phyloP scores from a whole-genome alignment of 1,140 invertebrate genomes.

The Ericerus pela region DNA sequence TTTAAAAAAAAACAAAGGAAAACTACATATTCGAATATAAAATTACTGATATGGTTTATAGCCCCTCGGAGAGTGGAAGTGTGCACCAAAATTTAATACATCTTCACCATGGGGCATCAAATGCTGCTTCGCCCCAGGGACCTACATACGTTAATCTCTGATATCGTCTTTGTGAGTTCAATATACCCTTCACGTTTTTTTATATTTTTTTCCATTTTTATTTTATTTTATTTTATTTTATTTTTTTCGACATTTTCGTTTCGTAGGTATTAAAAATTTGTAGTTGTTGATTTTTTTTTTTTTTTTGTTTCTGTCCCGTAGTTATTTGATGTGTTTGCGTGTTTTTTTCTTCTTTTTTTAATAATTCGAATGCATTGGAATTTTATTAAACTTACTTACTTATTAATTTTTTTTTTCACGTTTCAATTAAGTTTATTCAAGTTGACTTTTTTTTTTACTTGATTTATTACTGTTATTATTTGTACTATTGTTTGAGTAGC shows the following conservation, averaged over 20 bases:
- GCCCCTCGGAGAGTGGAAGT: slow-evolving; percentile 19
- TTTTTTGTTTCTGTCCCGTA: neutral
- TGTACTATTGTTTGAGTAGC: too few species aligned
- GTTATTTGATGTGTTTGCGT: too few species aligned
- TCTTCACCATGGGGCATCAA: slow-evolving; percentile 36
- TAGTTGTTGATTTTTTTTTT: slow-evolving; percentile 13
- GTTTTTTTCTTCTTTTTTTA: too few species aligned
- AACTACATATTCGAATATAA: neutral
- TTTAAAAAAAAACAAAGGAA: neutral
- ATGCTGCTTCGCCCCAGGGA: slow-evolving; percentile 67
- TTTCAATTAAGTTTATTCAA: too few species aligned
- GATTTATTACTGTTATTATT: too few species aligned
- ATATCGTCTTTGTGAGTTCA: slow-evolving; percentile 31
- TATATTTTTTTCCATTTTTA: slow-evolving; percentile 23
- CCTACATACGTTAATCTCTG: slow-evolving; percentile 87
- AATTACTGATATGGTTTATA: slow-evolving; percentile 20
- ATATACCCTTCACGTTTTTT: slow-evolving; percentile 17
- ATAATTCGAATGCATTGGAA: too few species aligned
- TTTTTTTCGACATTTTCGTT: slow-evolving; percentile 20
- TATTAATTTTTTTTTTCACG: neutral
- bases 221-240: slow-evolving; percentile 22
- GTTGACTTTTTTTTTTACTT: too few species aligned
- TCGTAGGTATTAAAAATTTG: slow-evolving; percentile 19
- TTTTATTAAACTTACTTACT: slow-evolving; percentile 3
- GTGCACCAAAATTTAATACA: slow-evolving; percentile 18